phyloP scores from a whole-genome alignment of 2,797 vertebrate genomes.

The Nannoperca obscura region DNA sequence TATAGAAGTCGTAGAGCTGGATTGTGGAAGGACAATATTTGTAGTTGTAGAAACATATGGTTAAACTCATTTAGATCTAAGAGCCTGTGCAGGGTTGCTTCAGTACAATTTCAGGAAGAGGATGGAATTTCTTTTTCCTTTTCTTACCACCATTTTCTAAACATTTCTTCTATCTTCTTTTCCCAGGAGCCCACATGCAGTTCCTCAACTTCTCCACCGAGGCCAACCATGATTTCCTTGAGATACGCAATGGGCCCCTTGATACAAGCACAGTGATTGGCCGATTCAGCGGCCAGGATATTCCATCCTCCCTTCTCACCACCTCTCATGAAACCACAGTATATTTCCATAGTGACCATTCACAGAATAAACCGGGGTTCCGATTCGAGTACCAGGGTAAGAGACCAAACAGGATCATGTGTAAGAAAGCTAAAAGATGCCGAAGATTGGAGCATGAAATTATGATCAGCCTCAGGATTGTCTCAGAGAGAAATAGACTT shows the following conservation, averaged over 20 bases:
- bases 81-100: not conserved
- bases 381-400: constrained; percentile 97
- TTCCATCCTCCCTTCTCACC: constrained; percentile 92
- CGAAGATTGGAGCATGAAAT: constrained; percentile 16
- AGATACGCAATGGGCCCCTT: constrained; percentile 95
- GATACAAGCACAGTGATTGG: constrained; percentile 95
- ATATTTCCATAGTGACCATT: constrained; percentile 98
- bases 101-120: not conserved
- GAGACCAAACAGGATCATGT: constrained; percentile 36
- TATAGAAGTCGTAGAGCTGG: not conserved
- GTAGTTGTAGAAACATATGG: not conserved
- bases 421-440: constrained; percentile 8
- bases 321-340: constrained; percentile 95
- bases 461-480: constrained; percentile 14
- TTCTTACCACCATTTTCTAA: not conserved
- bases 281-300: constrained; percentile 91
- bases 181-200: constrained; percentile 93
- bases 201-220: constrained; percentile 98
- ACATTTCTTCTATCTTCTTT: not conserved
- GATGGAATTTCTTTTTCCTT: not conserved
- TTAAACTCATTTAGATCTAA: not conserved
- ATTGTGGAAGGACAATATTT: constrained; percentile 7
- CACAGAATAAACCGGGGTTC: constrained; percentile 97
- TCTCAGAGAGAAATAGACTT: constrained; percentile 37
- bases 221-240: constrained; percentile 97